Base-by-base conservation (phyloP, 2,113 vertebrate genomes). In the Ictidomys tridecemlineatus region DNA sequence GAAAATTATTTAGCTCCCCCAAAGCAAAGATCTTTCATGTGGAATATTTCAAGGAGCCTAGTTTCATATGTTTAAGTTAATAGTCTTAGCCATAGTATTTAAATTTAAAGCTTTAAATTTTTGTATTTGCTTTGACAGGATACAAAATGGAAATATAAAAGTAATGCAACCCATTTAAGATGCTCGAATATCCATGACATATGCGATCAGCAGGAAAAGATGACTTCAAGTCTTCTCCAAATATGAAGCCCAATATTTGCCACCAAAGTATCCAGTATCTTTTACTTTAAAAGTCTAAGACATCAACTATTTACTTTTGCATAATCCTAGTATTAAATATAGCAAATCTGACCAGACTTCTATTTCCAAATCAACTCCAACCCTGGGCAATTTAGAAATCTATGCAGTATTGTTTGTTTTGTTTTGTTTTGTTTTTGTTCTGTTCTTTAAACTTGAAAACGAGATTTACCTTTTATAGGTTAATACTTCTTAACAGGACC, bases 91-190 rank as follows among this genome's bases (percentile, higher is more conserved):
- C 51, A 65, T 30, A 87, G 76, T 92, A 76, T 20, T 88, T 85
- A 58, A 97, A 51, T 30, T 56, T 94, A 96, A 91, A n/a, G 34
- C 58, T 97, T 90, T 85, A 91, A 48, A 48, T 74, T 95, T 95
- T 89, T 84, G 56, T 34, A 32, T 74, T 78, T 51, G 70, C n/a
- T 97, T 89, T 90, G 20, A 78, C 45, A 95, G 74, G 26, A 94
- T 17, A 83, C 7, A 96, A 85, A 95, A 97, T 11, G 39, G 34
- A 73, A 65, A 61, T 61, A 94, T 90, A 93, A 98, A 98, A 97
- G 48, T 61, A 79, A 61, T 69, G 48, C 0, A 10, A 37, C 42
- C 92, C 78, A 85, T 63, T 88, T 67, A 83, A 87, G 85, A 89
- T 80, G 51, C 28, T 91, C 56, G 83, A n/a, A 91, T 87, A 34